Evolutionary conservation across 2,888 invertebrate species (phyloP).

Genomic region (Lagria hirta): DNA sequence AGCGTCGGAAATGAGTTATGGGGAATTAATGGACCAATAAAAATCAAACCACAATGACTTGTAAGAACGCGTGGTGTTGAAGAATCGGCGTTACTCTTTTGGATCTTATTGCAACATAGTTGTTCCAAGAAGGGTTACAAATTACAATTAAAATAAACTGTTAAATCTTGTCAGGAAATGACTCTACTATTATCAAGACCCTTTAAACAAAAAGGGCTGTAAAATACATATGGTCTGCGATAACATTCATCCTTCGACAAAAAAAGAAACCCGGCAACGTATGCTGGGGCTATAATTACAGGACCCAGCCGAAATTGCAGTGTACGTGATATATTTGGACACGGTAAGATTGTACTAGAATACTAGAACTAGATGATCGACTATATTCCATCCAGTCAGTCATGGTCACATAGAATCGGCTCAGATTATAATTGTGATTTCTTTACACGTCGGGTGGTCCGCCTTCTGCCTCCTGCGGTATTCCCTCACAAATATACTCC

Average conservation of each 20-base stretch:
- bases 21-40: conserved; percentile 17
- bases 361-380: conserved; percentile 2
- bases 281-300: conserved; percentile 11
- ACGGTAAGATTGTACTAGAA: conserved; percentile 15
- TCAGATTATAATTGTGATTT: conserved; percentile 16
- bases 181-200: conserved; percentile 17
- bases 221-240: conserved; percentile 17
- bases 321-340: conserved; percentile 19
- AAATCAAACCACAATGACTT: conserved; percentile 26
- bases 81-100: conserved; percentile 5
- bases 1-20: conserved; percentile 23
- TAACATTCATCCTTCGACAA: neutral
- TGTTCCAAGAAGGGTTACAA: conserved; percentile 19
- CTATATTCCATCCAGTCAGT: conserved; percentile 17
- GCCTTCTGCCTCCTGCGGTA: conserved; percentile 12
- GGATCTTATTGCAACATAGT: conserved; percentile 16
- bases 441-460: conserved; percentile 27
- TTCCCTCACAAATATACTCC: conserved; percentile 8
- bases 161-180: conserved; percentile 20
- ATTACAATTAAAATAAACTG: conserved; percentile 15
- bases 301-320: conserved; percentile 18
- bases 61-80: conserved; percentile 14
- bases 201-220: conserved; percentile 23
- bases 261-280: conserved; percentile 4
- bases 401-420: conserved; percentile 20